Evolutionary conservation across 2,797 vertebrate genomes (phyloP), one percentile per base, ranked within the genome.

Genomic region (Microctenopoma lineatum): DNA sequence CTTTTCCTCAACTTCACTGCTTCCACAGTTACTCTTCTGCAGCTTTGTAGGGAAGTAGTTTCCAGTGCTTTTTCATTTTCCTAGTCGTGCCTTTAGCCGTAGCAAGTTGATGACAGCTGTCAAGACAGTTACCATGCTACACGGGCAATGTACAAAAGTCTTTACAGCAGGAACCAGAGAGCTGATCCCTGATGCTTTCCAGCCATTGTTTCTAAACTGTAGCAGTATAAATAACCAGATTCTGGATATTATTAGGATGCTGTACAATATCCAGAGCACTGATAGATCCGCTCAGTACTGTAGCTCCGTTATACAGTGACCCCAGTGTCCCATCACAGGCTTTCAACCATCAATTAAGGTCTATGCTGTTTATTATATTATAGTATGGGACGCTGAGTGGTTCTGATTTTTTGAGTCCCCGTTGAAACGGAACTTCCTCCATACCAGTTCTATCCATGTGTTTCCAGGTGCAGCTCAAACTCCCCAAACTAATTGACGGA

Each of bases 71-170:
- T 63, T 67, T 42, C 10, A n/a, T 41, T 36, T 44, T 68, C 15
- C 45, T 70, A 66, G 47, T 61, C 56, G 53, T 52, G 60, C 27
- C 39, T 42, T 26, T 47, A 7, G 39, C 59, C 68, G 18, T 16
- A 67, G n/a, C 15, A 59, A 66, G 38, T 44, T 64, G 50, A 75
- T 72, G 70, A 72, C 61, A 84, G 70, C 65, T 67, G 59, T 75
- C 67, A 69, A 60, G 13, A 67, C 32, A 21, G 42, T 75, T 34
- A 70, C 59, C 58, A 59, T 45, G 32, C 5, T 27, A 48, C 61
- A 55, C 45, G 39, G 34, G 51, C 55, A 47, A 62, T 52, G 58
- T 12, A 52, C 14, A 73, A 76, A 54, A 18, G n/a, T n/a, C 4
- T 64, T 79, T 65, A 47, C 12, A 72, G 42, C 54, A 46, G 32